A percentile compares a stretch with the other conserved stretches of the same genome.
Evolutionary conservation across 2,113 vertebrate genomes (phyloP).

Genomic region (Lanius ludovicianus): DNA sequence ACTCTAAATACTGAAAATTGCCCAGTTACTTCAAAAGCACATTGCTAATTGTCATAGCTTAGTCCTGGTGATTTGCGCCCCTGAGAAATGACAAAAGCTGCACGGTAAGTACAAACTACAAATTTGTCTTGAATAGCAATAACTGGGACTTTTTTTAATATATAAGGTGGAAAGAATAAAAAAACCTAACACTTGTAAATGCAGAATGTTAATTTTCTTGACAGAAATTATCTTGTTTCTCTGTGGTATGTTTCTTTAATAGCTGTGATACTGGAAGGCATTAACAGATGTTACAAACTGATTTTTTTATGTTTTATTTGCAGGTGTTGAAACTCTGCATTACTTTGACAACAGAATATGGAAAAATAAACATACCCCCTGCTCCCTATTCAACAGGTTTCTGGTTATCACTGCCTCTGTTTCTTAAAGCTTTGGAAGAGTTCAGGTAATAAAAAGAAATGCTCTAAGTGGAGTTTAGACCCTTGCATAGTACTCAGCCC

Average conservation of each 20-base stretch:
- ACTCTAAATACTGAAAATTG: neutral
- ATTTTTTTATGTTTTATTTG: neutral
- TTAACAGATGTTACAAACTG: neutral
- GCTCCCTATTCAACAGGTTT: neutral
- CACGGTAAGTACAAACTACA: neutral
- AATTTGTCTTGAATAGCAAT: neutral
- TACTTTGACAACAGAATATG: neutral
- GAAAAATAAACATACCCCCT: constrained; percentile 10
- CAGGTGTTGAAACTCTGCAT: constrained; percentile 17
- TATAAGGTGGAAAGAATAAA: neutral
- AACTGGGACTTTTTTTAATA: neutral
- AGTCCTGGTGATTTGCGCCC: neutral
- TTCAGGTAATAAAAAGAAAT: neutral
- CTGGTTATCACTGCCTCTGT: neutral
- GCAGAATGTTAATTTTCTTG: neutral
- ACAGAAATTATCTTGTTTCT: neutral
- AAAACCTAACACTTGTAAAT: neutral
- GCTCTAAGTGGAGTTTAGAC: neutral
- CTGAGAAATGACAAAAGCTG: neutral
- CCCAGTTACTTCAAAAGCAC: neutral
- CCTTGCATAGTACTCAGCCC: neutral
- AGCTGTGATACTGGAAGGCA: neutral
- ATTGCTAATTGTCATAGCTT: neutral
- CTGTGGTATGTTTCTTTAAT: neutral
- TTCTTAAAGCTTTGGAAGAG: neutral